Base-by-base conservation (phyloP, 2,888 invertebrate genomes). In the Eumerus sabulonum region DNA sequence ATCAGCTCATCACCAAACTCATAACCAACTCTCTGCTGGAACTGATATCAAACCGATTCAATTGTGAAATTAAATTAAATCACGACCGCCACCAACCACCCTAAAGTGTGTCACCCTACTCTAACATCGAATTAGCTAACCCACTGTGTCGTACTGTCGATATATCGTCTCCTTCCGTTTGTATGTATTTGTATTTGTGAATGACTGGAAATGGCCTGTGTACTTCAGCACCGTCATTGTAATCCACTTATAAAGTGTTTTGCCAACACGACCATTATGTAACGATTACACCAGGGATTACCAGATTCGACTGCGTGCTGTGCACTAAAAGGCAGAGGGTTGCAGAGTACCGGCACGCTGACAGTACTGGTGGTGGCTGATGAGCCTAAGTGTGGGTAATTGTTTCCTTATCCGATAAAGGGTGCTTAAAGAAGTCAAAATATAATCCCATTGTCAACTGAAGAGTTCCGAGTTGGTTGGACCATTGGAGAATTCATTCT, bases 241-340 rank as follows among this genome's bases (percentile, higher is more conserved):
- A 81, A 81, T 81, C 81, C 81, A 81, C 71, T 81, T 81, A 81
- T 81, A 81, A 81, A 81, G 76, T 81, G 81, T 81, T 81, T 81
- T 81, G 81, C 81, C 81, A 81, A 81, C 81, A 81, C 81, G 62
- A 81, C 81, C 81, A 76, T 81, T 76, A 81, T 81, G 76, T 66
- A 62, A 76, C 81, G 81, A 81, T 81, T 81, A 81, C 81, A 81
- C 76, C 57, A 70, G 62, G 66, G 76, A 81, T 81, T 81, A 81
- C 81, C 48, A 66, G 62, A 60, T 51, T 48, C 50, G 68, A 59
- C 51, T 76, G 67, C 66, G 67, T 66, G 53, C 47, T 56, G 50
- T 56, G n/a, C 11, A 9, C 27, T 40, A 47, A n/a, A 59, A 47
- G 45, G 35, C 42, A 45, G 77, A 68, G 67, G 67, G 73, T 63